Conservation (phyloP, 1,140 invertebrate genomes). For the Aphaenogaster floridana region DNA sequence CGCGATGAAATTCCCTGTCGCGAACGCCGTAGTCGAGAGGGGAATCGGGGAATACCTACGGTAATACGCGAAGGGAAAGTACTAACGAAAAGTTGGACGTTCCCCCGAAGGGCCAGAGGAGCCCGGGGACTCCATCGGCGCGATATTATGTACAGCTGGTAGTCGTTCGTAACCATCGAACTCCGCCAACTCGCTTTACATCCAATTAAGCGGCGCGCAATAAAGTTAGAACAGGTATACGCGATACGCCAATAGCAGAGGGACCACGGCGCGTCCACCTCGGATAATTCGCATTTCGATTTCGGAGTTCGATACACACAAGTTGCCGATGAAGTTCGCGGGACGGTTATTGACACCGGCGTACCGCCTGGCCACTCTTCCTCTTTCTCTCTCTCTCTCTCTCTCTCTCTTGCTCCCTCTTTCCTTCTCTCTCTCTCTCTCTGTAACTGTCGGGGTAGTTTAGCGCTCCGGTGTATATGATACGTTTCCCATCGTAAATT, state of each 20-base stretch:
- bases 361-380: conserved; percentile 21
- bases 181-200: conserved; percentile 59
- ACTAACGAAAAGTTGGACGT: conserved; percentile 16
- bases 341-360: conserved; percentile 69
- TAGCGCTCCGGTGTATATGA: conserved; percentile 32
- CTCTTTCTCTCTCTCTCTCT: neutral
- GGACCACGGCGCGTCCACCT: conserved; percentile 9
- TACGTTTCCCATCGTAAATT: conserved; percentile 41
- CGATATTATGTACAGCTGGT: conserved; percentile 58
- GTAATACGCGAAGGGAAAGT: neutral
- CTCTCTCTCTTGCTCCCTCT: neutral
- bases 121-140: neutral
- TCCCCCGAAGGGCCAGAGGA: neutral
- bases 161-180: conserved; percentile 59
- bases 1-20: conserved; percentile 11
- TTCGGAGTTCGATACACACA: conserved; percentile 71
- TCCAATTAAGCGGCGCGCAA: conserved; percentile 55
- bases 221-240: conserved; percentile 63
- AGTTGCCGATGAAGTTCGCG: conserved; percentile 70
- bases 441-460: conserved; percentile 34
- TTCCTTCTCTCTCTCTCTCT: neutral
- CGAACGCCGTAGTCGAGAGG: conserved; percentile 1
- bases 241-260: conserved; percentile 64
- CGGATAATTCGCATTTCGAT: conserved; percentile 65
- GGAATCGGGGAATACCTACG: neutral